Evolutionary conservation across 2,113 vertebrate genomes (phyloP).

Genomic region (Myxocyprinus asiaticus): DNA sequence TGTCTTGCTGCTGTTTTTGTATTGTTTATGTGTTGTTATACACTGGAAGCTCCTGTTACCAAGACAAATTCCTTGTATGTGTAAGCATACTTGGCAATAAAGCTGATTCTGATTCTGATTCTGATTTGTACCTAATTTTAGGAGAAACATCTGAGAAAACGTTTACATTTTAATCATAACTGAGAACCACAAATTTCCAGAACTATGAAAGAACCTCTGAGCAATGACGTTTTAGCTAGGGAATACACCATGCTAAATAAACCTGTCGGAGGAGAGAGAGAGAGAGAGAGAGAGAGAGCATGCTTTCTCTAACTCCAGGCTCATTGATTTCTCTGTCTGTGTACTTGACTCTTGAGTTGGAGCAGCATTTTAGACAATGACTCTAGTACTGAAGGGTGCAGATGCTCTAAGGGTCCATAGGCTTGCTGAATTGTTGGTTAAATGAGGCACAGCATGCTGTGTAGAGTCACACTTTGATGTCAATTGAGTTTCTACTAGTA

Average conservation of each 20-base stretch:
- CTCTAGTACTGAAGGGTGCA: neutral
- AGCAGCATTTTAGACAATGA: conserved; percentile 32
- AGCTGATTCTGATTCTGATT: too few species aligned
- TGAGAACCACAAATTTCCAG: too few species aligned
- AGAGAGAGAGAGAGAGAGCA: too few species aligned
- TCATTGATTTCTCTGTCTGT: conserved; percentile 26
- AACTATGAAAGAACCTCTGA: too few species aligned
- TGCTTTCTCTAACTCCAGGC: conserved; percentile 15
- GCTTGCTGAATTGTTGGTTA: conserved; percentile 21
- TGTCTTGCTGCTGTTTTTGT: too few species aligned
- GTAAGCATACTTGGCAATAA: too few species aligned
- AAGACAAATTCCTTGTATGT: too few species aligned
- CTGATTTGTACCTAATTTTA: too few species aligned
- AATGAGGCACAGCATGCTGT: conserved; percentile 31
- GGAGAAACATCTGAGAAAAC: too few species aligned
- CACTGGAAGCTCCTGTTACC: too few species aligned
- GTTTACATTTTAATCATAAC: too few species aligned
- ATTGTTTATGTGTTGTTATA: too few species aligned
- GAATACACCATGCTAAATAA: conserved; percentile 6
- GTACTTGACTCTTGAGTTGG: conserved; percentile 23
- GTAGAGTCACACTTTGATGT: conserved; percentile 15
- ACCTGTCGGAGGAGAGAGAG: conserved; percentile 4
- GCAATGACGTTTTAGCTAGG: neutral
- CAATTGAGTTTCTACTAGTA: neutral
- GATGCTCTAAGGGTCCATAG: conserved; percentile 7